Evolutionary conservation across 2,113 vertebrate species (phyloP).

Genomic region (Antigone vipio): DNA sequence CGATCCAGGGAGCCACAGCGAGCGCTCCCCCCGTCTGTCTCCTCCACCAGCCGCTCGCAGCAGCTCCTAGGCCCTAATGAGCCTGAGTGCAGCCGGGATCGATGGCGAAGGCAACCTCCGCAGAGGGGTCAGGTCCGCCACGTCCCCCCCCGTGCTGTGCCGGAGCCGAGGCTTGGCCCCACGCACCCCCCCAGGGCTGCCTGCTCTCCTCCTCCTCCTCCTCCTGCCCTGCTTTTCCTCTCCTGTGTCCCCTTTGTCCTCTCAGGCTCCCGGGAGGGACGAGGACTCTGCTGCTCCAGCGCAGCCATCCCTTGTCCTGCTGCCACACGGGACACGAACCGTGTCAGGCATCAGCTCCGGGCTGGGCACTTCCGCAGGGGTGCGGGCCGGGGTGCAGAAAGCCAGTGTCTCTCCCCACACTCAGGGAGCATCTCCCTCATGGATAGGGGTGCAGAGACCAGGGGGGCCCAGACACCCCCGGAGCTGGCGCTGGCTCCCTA

Average conservation of each 20-base stretch:
- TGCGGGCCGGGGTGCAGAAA: background rate
- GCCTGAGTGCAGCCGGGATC: conserved; percentile 52
- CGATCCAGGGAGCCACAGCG: conserved; percentile 45
- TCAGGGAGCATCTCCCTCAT: fast-evolving
- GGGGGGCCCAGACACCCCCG: too few relatives aligned
- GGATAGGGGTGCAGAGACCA: background rate
- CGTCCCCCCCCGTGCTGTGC: background rate
- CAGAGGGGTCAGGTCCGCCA: background rate
- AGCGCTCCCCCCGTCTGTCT: conserved; percentile 33
- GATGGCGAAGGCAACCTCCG: conserved; percentile 3
- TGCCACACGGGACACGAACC: background rate
- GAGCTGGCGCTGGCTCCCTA: background rate
- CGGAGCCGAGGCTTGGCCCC: background rate
- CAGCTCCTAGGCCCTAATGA: conserved; percentile 36
- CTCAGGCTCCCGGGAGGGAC: background rate
- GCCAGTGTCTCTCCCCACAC: background rate
- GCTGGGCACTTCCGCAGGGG: background rate
- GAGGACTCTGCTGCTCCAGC: background rate
- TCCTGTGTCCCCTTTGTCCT: background rate
- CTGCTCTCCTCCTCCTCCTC: background rate
- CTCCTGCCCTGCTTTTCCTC: background rate
- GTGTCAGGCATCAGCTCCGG: background rate
- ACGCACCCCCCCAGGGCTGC: background rate
- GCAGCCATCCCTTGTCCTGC: background rate
- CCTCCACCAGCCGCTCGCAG: conserved; percentile 15